These are phyloP conservation scores for Lasioglossum baleicum DNA, from an alignment of 1,140 invertebrate species.

Conservation along the genomic window DNA sequence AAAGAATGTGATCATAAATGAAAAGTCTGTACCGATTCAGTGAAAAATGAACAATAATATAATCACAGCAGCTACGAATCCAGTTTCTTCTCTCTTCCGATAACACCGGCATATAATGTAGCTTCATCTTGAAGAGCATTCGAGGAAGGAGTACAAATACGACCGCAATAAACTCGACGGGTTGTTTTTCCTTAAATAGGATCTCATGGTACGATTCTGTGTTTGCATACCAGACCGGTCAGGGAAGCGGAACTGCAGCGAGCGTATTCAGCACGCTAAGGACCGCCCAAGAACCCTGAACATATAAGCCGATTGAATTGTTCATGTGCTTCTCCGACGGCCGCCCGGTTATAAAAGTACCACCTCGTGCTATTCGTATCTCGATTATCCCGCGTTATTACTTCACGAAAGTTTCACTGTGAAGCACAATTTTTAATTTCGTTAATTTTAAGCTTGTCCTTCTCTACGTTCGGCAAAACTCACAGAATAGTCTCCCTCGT, in stretches of 20 bases:
- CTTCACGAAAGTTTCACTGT: too few relatives aligned
- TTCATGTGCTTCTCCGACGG: not conserved
- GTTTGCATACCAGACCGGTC: conserved; percentile 5
- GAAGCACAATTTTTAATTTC: too few relatives aligned
- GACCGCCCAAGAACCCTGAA: conserved; percentile 1
- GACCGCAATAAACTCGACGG: conserved; percentile 5
- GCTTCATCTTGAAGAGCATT: not conserved
- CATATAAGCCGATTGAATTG: conserved; percentile 6
- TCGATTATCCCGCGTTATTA: too few relatives aligned
- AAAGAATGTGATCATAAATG: too few relatives aligned
- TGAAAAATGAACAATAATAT: too few relatives aligned
- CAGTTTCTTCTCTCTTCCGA: not conserved
- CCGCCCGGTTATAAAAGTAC: not conserved
- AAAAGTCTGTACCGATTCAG: too few relatives aligned
- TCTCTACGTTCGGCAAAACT: too few relatives aligned
- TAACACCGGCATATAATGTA: not conserved
- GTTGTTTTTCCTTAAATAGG: conserved; percentile 6
- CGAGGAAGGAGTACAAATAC: not conserved
- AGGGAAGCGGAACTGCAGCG: not conserved
- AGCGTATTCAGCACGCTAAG: conserved; percentile 1
- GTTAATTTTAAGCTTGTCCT: too few relatives aligned
- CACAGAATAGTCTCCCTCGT: too few relatives aligned
- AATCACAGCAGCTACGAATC: too few relatives aligned
- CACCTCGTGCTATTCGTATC: not conserved
- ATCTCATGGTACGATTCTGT: conserved; percentile 1